These are phyloP conservation scores for Lasioglossum morio DNA, from an alignment of 2,888 invertebrate species.

Conservation along the genomic window DNA sequence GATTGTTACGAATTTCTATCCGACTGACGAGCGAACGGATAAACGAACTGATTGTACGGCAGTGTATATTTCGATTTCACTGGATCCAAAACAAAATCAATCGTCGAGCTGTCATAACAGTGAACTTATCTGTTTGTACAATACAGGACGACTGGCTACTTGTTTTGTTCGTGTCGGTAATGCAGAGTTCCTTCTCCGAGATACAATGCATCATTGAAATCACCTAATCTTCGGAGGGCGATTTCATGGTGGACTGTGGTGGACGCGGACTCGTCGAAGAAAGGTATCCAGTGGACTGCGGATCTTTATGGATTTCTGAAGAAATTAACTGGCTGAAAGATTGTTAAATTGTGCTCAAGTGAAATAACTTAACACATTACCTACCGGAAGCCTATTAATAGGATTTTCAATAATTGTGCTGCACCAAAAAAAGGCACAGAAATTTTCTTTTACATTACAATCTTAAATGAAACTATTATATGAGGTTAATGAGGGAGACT, in stretches of 20 bases:
- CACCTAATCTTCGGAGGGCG: neutral
- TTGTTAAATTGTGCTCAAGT: too few species aligned
- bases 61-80: neutral
- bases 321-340: too few species aligned
- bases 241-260: neutral
- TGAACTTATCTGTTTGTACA: neutral
- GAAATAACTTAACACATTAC: too few species aligned
- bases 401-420: too few species aligned
- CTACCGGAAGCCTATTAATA: too few species aligned
- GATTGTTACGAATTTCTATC: neutral
- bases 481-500: too few species aligned
- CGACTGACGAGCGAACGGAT: neutral
- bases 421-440: too few species aligned
- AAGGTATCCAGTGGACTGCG: too few species aligned
- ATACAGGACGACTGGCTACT: neutral
- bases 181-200: constrained; percentile 10
- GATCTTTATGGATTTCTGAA: too few species aligned
- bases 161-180: constrained; percentile 30
- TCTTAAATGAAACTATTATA: too few species aligned
- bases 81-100: neutral
- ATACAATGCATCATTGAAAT: neutral
- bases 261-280: neutral
- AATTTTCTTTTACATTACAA: too few species aligned
- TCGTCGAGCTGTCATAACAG: constrained; percentile 30
- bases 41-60: neutral